Evolutionary conservation across 2,797 vertebrate genomes (phyloP), one percentile per base, ranked within the genome.

Genomic region (Antennarius maculatus): DNA sequence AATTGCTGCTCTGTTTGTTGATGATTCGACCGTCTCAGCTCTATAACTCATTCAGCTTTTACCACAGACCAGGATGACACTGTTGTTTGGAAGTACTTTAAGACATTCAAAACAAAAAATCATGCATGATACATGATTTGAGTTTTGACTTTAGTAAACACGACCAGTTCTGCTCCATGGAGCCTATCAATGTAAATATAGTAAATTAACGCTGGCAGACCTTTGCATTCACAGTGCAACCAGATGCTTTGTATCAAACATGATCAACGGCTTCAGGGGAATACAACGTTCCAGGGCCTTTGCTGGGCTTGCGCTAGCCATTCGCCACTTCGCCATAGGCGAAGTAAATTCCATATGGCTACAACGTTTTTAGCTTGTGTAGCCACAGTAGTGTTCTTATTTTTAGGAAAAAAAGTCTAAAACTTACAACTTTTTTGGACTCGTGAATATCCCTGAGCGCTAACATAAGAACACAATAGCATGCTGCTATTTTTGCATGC

Each of bases 181-280:
- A 64, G 66, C 42, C 47, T 73, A 74, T 73, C 75, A 37, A 59
- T 31, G 60, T 51, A 43, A 69, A 72, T 65, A 53, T 74, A 34
- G 45, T 43, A 34, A 2, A 34, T 34, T 34, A 45, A n/a, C 17
- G 5, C 42, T 45, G 1, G 17, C 47, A 28, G 69, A 54, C 74
- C 23, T 74, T 62, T 50, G 56, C 71, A 59, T 49, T 58, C 31
- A 16, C 52, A 70, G 51, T 70, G 65, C 43, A 48, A 49, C 55
- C 28, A 23, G 27, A 56, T 67, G 52, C 46, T 45, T 55, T 66
- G 49, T 61, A 69, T 58, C 60, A 69, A 71, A 72, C 7, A n/a
- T 49, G 72, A 77, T 68, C 48, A 77, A 58, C 59, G 48, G 58
- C 61, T 66, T 74, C 68, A 23, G 54, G 51, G 65, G 67, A 77